Evolutionary conservation across 1,140 invertebrate genomes (phyloP).

Genomic region (Dendrolimus punctatus): DNA sequence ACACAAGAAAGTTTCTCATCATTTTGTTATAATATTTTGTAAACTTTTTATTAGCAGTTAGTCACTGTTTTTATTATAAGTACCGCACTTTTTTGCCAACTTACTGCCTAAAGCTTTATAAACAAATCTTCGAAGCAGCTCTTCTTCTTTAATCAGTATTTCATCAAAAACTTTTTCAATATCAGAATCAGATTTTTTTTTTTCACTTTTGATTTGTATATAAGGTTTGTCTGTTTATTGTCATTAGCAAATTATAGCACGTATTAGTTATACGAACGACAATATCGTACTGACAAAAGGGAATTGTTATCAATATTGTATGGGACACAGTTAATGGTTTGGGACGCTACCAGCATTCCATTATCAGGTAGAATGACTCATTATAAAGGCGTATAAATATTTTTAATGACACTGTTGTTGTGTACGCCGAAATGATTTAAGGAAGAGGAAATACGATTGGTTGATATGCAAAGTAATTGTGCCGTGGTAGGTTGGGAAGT

Average conservation of each 20-base stretch:
- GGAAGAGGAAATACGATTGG: slow-evolving; percentile 1
- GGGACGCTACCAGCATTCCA: slow-evolving; percentile 50
- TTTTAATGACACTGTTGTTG: slow-evolving; percentile 8
- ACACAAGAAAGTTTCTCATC: background rate
- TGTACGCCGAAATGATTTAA: slow-evolving; percentile 1
- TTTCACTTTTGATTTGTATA: too few relatives aligned
- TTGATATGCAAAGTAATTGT: background rate
- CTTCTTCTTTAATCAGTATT: too few relatives aligned
- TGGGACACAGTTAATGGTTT: slow-evolving; percentile 57
- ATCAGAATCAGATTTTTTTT: too few relatives aligned
- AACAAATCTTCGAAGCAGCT: too few relatives aligned
- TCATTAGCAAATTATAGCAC: background rate
- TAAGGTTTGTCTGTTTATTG: too few relatives aligned
- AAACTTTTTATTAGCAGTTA: too few relatives aligned
- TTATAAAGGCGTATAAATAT: slow-evolving; percentile 9
- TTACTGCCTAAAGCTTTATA: too few relatives aligned
- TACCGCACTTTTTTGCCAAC: too few relatives aligned
- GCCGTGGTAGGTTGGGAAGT: background rate
- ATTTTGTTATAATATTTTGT: background rate
- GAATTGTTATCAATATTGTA: slow-evolving; percentile 64
- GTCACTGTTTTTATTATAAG: too few relatives aligned
- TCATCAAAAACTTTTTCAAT: too few relatives aligned
- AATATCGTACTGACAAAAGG: slow-evolving; percentile 55
- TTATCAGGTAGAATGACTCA: slow-evolving; percentile 58
- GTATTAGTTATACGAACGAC: slow-evolving; percentile 20